phyloP scores from a whole-genome alignment of 1,140 invertebrate species.

The Lordiphosa clarofinis region DNA sequence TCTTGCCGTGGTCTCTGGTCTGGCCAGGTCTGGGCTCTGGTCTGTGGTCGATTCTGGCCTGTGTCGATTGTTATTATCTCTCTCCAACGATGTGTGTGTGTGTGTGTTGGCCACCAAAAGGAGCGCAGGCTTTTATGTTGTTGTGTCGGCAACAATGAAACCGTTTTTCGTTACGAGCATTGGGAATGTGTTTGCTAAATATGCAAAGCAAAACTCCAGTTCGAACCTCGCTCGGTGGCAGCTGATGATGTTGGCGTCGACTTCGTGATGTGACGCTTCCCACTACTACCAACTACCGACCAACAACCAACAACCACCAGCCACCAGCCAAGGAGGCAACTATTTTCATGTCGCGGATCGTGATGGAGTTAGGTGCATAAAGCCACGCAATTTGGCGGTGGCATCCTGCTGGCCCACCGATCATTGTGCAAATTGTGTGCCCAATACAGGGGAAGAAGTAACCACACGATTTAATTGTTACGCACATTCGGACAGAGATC shows the following conservation, averaged over 20 bases:
- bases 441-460: constrained; percentile 39
- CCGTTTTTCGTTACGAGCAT: constrained; percentile 73
- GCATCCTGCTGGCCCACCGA: constrained; percentile 40
- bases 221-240: constrained; percentile 13
- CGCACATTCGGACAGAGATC: constrained; percentile 64
- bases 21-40: constrained; percentile 34
- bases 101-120: constrained; percentile 53
- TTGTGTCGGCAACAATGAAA: constrained; percentile 73
- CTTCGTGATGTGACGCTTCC: constrained; percentile 74
- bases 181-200: constrained; percentile 75
- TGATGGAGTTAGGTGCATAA: constrained; percentile 73
- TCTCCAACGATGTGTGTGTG: constrained; percentile 25
- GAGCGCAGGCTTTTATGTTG: constrained; percentile 72
- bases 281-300: constrained; percentile 53
- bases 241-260: constrained; percentile 49
- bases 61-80: constrained; percentile 70
- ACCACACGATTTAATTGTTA: constrained; percentile 79
- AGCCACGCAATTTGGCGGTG: constrained; percentile 50
- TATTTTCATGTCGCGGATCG: constrained; percentile 76
- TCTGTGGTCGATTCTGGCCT: constrained; percentile 33
- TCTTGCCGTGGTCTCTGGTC: constrained; percentile 35
- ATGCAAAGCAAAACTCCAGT: constrained; percentile 62
- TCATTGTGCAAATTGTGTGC: constrained; percentile 60
- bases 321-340: constrained; percentile 42
- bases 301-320: constrained; percentile 32